A percentile compares a stretch with the other conserved stretches of the same genome.
These are phyloP conservation scores for Liparis tanakae DNA, from an alignment of 2,797 vertebrate species.

Conservation along the genomic window DNA sequence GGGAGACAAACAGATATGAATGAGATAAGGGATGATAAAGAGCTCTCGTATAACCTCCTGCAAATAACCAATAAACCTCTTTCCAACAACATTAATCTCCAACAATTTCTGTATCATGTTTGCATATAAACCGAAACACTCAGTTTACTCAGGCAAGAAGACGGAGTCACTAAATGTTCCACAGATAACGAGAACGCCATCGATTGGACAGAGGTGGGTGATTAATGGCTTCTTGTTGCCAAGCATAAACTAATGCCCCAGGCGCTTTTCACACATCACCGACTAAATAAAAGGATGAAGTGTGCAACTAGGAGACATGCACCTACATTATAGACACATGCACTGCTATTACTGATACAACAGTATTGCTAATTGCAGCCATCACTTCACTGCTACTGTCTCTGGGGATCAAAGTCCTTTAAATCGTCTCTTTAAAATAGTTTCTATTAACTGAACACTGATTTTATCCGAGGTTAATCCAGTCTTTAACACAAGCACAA, in stretches of 20 bases:
- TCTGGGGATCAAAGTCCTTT: slow-evolving; percentile 5
- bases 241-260: slow-evolving; percentile 17
- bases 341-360: slow-evolving; percentile 1
- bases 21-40: slow-evolving; percentile 2
- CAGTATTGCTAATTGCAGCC: background rate
- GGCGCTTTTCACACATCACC: slow-evolving; percentile 38
- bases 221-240: slow-evolving; percentile 53
- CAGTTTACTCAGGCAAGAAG: slow-evolving; percentile 39
- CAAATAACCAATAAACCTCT: background rate
- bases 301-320: slow-evolving; percentile 9
- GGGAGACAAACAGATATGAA: slow-evolving; percentile 23
- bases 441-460: background rate
- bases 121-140: slow-evolving; percentile 28
- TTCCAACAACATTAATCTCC: slow-evolving; percentile 17
- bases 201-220: slow-evolving; percentile 43
- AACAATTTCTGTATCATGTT: slow-evolving; percentile 13
- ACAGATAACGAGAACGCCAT: slow-evolving; percentile 49
- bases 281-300: slow-evolving; percentile 23
- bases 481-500: slow-evolving; percentile 7
- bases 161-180: slow-evolving; percentile 42
- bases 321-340: background rate
- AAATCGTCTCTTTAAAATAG: background rate
- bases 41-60: background rate
- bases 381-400: background rate
- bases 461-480: slow-evolving; percentile 26